Base-by-base conservation (phyloP, 2,888 invertebrate species). In the Serripes groenlandicus region DNA sequence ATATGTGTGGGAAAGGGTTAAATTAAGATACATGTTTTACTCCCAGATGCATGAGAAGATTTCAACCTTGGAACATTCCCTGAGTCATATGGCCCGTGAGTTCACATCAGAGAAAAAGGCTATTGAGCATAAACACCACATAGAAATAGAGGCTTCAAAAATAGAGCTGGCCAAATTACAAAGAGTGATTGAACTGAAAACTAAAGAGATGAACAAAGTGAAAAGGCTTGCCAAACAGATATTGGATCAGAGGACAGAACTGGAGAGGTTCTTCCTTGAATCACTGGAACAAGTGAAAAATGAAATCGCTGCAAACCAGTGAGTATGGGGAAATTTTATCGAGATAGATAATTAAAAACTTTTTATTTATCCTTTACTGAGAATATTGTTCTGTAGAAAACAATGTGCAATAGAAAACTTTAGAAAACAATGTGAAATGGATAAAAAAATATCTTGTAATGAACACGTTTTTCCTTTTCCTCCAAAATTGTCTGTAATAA, bases 241-340 rank as follows among this genome's bases (percentile, higher is more conserved):
- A 58, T 88, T 95, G n/a, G 93, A 94, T 76, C 93, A 95, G 81
- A 86, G 94, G 35, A 93, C 94, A 68, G 94, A 95, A 66, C 89
- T 95, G 69, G 95, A 95, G 76, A 78, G 93, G 68, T 95, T 95
- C 83, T 95, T 95, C 89, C 81, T 94, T 58, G 93, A 94, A 32
- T 90, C 94, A 0, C 81, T 95, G 68, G 93, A 94, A 32, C 91
- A 94, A 68, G 94, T 95, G 26, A 92, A 92, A 81, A 66, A 80
- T 49, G 94, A 95, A 88, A 94, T 95, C 62, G 81, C 86, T 42
- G 90, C 91, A 21, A 94, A 94, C 81, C 93, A 94, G 94, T 94
- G 81, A 91, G 92, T 90, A 54, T 7, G 28, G n/a, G n/a, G n/a
- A 3, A 49, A 49, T 49, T 5, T 49, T 49, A 42, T 15, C 42